These are phyloP conservation scores for Ataeniobius toweri DNA, from an alignment of 2,797 vertebrate species.

Conservation along the genomic window DNA sequence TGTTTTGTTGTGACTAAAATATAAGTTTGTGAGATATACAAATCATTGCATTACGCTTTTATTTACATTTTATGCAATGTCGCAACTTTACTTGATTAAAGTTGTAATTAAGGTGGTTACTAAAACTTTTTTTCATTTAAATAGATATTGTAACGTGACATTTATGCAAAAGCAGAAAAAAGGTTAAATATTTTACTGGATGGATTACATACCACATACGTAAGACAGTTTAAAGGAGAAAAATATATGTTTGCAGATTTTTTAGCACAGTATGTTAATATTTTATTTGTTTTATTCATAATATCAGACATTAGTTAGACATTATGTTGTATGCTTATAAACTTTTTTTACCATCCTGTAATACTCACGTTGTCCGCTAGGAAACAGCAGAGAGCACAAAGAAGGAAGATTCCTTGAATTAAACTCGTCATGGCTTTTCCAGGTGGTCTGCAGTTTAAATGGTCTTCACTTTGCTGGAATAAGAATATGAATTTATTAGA, in stretches of 20 bases:
- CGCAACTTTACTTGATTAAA: background rate
- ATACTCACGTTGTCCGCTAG: conserved; percentile 73
- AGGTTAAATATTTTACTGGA: background rate
- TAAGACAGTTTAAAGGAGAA: background rate
- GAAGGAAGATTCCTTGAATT: conserved; percentile 46
- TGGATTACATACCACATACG: conserved; percentile 2
- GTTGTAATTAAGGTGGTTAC: background rate
- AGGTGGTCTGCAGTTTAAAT: conserved; percentile 2
- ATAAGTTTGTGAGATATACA: background rate
- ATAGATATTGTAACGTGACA: no score
- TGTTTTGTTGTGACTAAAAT: background rate
- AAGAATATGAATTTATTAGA: conserved; percentile 6
- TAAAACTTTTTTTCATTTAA: background rate
- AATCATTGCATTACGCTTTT: background rate
- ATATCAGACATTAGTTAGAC: background rate
- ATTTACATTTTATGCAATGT: background rate
- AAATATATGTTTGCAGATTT: background rate
- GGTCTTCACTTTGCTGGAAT: conserved; percentile 48
- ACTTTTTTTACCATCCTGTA: background rate
- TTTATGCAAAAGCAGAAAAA: background rate
- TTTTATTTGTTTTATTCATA: background rate
- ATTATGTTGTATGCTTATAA: background rate
- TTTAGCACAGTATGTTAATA: background rate
- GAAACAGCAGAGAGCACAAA: conserved; percentile 69
- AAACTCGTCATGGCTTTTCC: conserved; percentile 56